Conservation (phyloP, 2,888 invertebrate genomes). For the Ptycholaimellus sp. region DNA sequence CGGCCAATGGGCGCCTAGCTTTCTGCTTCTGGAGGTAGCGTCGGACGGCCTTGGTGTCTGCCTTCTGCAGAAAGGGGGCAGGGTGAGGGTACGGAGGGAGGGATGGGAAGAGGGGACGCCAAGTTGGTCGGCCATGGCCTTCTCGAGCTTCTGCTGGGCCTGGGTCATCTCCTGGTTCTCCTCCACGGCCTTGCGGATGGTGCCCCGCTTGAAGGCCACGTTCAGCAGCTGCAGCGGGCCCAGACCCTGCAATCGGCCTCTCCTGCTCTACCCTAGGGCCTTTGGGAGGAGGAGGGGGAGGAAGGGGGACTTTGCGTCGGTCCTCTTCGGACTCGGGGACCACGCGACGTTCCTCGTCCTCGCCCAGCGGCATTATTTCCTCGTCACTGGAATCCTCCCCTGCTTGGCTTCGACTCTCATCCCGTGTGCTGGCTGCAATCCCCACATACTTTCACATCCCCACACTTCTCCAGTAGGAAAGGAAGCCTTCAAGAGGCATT, state of each 20-base stretch:
- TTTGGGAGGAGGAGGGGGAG: background rate
- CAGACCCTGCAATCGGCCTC: constrained; percentile 12
- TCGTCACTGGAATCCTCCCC: background rate
- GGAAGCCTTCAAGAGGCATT: too few relatives aligned
- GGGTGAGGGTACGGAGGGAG: too few relatives aligned
- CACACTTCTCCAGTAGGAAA: too few relatives aligned
- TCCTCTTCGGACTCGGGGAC: constrained; percentile 6
- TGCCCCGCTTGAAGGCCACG: constrained; percentile 46
- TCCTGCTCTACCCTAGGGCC: constrained; percentile 3
- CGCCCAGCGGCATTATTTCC: background rate
- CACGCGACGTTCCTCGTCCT: constrained; percentile 1
- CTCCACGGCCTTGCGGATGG: constrained; percentile 40
- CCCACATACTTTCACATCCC: too few relatives aligned
- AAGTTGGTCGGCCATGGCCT: constrained; percentile 9
- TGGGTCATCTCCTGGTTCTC: constrained; percentile 25
- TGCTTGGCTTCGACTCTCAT: background rate
- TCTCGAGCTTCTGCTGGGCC: constrained; percentile 10
- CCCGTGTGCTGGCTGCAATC: too few relatives aligned
- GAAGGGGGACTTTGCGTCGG: constrained; percentile 7
- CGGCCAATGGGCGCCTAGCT: constrained; percentile 9
- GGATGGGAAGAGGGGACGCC: too few relatives aligned
- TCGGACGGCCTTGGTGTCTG: constrained; percentile 6
- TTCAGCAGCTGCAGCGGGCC: constrained; percentile 42
- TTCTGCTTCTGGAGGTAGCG: constrained; percentile 9
- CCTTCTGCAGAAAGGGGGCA: too few relatives aligned